Evolutionary conservation across 2,797 vertebrate genomes (phyloP).

Genomic region (Hydrolagus colliei): DNA sequence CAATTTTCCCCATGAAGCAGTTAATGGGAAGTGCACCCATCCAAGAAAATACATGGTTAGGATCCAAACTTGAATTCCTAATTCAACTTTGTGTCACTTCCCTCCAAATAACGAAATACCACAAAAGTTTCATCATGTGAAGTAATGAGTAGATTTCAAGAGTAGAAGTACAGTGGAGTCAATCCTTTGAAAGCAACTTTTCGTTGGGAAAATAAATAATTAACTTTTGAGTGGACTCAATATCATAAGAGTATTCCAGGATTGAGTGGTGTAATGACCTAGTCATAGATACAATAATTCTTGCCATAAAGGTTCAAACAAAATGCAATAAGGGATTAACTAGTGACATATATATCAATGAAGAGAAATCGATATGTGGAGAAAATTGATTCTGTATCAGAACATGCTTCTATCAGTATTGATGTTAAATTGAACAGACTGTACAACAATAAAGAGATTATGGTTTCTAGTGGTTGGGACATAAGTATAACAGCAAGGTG

Average conservation of each 20-base stretch:
- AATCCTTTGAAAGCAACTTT: constrained; percentile 1
- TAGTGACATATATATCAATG: neutral
- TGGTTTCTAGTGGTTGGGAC: too few relatives aligned
- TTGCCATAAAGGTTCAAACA: constrained; percentile 3
- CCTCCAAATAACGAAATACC: neutral
- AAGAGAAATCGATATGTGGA: neutral
- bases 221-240: neutral
- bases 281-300: neutral
- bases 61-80: neutral
- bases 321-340: constrained; percentile 6
- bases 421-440: neutral
- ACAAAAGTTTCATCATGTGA: neutral
- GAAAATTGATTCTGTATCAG: neutral
- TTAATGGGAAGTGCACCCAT: too few relatives aligned
- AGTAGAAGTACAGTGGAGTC: neutral
- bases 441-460: neutral
- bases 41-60: neutral
- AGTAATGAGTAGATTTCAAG: neutral
- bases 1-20: too few relatives aligned
- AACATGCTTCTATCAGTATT: neutral
- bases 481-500: too few relatives aligned
- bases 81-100: neutral
- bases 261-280: neutral
- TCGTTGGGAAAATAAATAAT: neutral
- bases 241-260: neutral